A percentile compares a stretch with the other conserved stretches of the same genome.
Conservation (phyloP, 2,797 vertebrate species). For the Clarias platycephalus region DNA sequence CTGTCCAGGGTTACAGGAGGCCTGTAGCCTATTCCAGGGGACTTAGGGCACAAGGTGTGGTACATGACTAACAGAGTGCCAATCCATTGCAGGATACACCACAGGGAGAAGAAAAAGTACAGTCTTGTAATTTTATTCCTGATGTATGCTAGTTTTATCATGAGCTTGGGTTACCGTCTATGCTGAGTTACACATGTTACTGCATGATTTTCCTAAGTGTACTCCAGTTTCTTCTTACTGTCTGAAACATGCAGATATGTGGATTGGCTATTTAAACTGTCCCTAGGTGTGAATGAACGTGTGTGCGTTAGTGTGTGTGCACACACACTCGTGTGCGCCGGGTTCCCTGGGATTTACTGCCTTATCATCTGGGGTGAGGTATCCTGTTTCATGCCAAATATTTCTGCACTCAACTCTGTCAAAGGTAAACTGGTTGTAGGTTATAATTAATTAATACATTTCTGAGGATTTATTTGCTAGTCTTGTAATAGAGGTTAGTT, state of each 20-base stretch:
- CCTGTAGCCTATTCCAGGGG: too few species aligned
- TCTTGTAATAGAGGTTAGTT: not conserved
- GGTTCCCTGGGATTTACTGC: not conserved
- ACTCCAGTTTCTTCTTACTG: not conserved
- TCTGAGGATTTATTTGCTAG: not conserved
- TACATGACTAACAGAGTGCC: not conserved
- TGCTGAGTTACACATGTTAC: not conserved
- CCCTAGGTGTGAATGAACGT: not conserved
- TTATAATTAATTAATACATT: not conserved
- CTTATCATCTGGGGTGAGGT: not conserved
- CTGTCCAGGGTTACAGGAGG: too few species aligned
- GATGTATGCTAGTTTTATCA: not conserved
- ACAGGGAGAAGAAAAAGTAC: not conserved
- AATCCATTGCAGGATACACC: not conserved
- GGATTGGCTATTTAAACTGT: not conserved
- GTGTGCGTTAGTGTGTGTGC: not conserved
- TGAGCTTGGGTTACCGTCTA: not conserved
- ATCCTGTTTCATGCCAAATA: not conserved
- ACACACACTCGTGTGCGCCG: not conserved
- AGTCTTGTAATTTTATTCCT: not conserved
- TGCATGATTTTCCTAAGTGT: not conserved
- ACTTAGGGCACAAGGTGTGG: too few species aligned
- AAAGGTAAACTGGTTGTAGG: not conserved
- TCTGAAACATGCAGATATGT: not conserved
- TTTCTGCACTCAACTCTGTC: not conserved